phyloP scores from a whole-genome alignment of 2,888 invertebrate species.

The Melanchra persicariae region DNA sequence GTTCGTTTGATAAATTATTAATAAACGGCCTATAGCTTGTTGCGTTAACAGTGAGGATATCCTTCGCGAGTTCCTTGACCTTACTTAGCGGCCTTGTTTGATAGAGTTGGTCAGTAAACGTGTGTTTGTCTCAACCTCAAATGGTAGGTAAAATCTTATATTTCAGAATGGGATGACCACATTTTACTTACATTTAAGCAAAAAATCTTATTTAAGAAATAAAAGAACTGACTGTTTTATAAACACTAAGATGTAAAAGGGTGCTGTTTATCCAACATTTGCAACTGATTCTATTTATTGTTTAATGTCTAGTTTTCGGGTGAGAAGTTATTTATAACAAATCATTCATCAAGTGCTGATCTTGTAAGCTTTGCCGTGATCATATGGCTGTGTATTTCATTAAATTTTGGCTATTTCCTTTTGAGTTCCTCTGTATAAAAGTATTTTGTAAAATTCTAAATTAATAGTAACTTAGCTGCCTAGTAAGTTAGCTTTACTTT shows the following conservation, averaged over 20 bases:
- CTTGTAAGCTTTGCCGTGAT: conserved; percentile 46
- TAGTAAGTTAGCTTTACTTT: conserved; percentile 56
- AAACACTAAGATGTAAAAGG: background rate
- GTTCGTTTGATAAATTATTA: background rate
- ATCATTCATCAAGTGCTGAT: conserved; percentile 25
- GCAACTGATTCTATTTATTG: conserved; percentile 31
- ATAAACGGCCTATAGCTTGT: background rate
- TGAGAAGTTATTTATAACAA: conserved; percentile 4
- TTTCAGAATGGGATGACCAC: background rate
- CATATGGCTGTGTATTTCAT: conserved; percentile 58
- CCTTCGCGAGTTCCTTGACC: conserved; percentile 11
- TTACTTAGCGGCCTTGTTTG: background rate
- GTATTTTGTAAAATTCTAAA: conserved; percentile 58
- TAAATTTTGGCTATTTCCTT: conserved; percentile 43
- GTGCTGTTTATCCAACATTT: conserved; percentile 15
- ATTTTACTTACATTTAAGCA: too few relatives aligned
- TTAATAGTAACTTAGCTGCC: conserved; percentile 30
- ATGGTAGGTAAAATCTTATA: background rate
- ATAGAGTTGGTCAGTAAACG: conserved; percentile 4
- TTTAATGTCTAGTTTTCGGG: background rate
- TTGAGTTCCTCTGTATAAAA: conserved; percentile 49
- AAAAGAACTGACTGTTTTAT: too few relatives aligned
- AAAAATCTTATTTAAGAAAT: too few relatives aligned
- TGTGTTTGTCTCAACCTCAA: background rate
- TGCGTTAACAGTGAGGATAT: background rate